Evolutionary conservation across 2,797 vertebrate species (phyloP), one percentile per base, ranked within the genome.

Genomic region (Myripristis jacobus): DNA sequence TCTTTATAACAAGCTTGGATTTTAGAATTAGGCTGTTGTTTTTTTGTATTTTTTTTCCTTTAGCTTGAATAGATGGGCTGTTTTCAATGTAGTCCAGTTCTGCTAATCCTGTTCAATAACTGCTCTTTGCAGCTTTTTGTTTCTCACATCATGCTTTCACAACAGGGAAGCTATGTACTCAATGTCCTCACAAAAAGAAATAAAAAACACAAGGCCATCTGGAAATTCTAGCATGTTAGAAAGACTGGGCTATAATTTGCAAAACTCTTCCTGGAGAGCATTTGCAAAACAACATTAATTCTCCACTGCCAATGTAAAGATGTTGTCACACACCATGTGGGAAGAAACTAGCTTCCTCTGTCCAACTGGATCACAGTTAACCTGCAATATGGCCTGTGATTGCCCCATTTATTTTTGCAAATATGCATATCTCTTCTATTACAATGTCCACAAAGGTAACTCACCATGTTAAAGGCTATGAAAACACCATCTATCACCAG

Each of bases 391-490:
- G 21, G 46, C 2, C 11, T 48, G 6, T 73, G 66, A 36, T 48
- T 15, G 57, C 15, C 38, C 31, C 47, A 27, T 54, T 75, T 75
- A n/a, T 22, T 66, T 54, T 18, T 25, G 18, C 38, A 25, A 13
- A 46, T 52, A 4, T 52, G 31, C n/a, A n/a, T n/a, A 47, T 29
- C 16, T 68, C 2, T 18, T 8, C 2, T 31, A 57, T 57, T 38
- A 53, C 34, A 56, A 31, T 18, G 1, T 5, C 50, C 7, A 27
- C 55, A 64, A n/a, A 29, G 29, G 27, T 34, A 59, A 85, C 92
- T 89, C 82, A 93, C 93, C 90, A 94, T 84, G 80, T 73, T 92
- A 18, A 91, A 75, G 22, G 82, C 87, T 29, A 92, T 86, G 65
- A 83, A 89, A 59, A 89, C 80, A 0, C 90, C 89, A 38, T 94